Conservation (phyloP, 2,797 vertebrate genomes). For the Muscicapa comitata region DNA sequence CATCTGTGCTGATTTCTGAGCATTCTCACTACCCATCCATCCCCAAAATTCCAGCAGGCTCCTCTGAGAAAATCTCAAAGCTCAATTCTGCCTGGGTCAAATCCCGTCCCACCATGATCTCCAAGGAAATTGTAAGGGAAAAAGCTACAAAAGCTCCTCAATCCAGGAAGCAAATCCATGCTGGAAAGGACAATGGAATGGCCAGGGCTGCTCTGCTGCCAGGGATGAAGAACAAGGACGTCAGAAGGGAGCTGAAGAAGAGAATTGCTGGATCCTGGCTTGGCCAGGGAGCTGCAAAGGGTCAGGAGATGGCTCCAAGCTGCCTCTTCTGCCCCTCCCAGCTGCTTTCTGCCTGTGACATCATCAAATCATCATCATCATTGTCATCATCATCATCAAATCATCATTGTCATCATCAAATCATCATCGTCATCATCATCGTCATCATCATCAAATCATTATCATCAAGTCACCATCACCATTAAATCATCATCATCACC, state of each 20-base stretch:
- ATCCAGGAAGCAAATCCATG: not conserved
- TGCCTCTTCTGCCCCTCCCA: not conserved
- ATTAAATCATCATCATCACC: not conserved
- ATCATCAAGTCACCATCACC: too few species aligned
- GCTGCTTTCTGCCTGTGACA: not conserved
- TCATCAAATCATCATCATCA: not conserved
- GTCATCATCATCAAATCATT: not conserved
- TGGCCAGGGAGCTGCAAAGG: not conserved
- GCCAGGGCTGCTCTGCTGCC: not conserved
- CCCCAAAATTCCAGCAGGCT: accelerated
- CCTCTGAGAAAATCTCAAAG: not conserved
- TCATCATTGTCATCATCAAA: not conserved
- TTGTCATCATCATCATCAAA: not conserved
- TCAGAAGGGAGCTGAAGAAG: not conserved
- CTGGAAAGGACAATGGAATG: not conserved
- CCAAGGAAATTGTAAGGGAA: not conserved
- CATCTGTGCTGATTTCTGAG: not conserved
- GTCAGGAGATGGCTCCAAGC: not conserved
- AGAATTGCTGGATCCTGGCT: not conserved
- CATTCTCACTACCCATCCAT: not conserved
- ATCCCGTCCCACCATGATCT: not conserved
- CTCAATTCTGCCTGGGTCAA: not conserved
- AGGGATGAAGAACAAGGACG: accelerated
- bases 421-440: not conserved
- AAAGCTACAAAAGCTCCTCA: not conserved